Base-by-base conservation (phyloP, 2,888 invertebrate genomes). In the Chrysolina oricalcia region DNA sequence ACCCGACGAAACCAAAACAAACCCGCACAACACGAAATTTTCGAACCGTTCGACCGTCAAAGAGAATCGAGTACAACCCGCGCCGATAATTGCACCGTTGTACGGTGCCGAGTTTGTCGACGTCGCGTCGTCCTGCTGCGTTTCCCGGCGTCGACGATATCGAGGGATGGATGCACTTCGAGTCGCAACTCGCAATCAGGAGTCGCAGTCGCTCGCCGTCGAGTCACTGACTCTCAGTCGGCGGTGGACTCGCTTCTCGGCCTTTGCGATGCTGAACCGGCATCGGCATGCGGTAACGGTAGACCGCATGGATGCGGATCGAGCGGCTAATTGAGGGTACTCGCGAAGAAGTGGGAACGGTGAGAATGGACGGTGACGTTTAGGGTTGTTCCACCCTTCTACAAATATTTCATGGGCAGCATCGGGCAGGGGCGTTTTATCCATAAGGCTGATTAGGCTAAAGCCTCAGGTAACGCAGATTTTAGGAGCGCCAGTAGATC, bases 181-280 rank as follows among this genome's bases (percentile, higher is more conserved):
- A 69, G 62, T 68, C 63, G 73, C 68, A 77, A 66, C 72, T 68
- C 63, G 73, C 68, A 77, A 66, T 73, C 75, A 73, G 63, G 76
- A 73, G 74, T 83, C 82, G 80, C 84, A 84, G 84, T 68, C 68
- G 68, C 68, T 84, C 83, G 84, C 85, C 83, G 83, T 80, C 81
- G 80, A 85, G 85, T 86, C 86, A 86, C 86, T 86, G 86, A 86
- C 85, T 85, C 81, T 75, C 67, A 46, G 63, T 74, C 72, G 78
- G 77, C 78, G 81, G 78, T 74, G 81, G n/a, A n/a, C n/a, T n/a
- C n/a, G n/a, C n/a, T 78, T 82, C 81, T 80, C 79, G 82, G 83
- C 80, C 83, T 85, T 85, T 83, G 85, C 83, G 82, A 83, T 74
- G 78, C 78, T 74, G 68, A 77, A 70, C 77, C 53, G 48, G 35